Base-by-base conservation (phyloP, 2,888 invertebrate species). In the Dryobotodes eremita region DNA sequence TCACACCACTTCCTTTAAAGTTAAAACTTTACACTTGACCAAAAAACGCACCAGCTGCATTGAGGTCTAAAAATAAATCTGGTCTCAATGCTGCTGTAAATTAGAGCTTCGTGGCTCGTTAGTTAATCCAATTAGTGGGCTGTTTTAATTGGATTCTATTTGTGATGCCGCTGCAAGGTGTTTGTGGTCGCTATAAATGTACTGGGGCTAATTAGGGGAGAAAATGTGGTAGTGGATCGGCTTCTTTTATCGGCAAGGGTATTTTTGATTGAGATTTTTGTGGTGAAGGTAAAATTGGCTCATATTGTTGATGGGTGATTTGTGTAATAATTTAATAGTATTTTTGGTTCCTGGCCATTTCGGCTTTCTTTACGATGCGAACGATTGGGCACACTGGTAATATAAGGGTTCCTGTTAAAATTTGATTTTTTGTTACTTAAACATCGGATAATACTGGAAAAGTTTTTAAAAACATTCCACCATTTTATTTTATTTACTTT, bases 71-170 rank as follows among this genome's bases (percentile, higher is more conserved):
- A 89, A 88, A 89, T 89, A 89, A 85, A 88, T 79, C 71, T 48
- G 65, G 74, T 71, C 71, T 82, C 85, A 82, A 84, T 85, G 77
- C 80, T 70, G 72, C 70, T 81, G 85, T 85, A 84, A 86, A 88
- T 86, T 80, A 83, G 77, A 87, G 79, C 82, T 77, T 80, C 69
- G 83, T 42, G 82, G 77, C 90, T 93, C 92, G 93, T 92, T 93
- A 91, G 91, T 88, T 89, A 88, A 92, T 92, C 92, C 93, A 93
- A 93, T 93, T 93, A 93, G 89, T 84, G 83, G 82, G 83, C 87
- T 78, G 71, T 85, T 88, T 92, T 91, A 91, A 92, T 92, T 92
- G 92, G 92, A 85, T 87, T 79, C 74, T 90, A 91, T 91, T 89
- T 88, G 90, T 82, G 88, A 86, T 71, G 20, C 77, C 69, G 31